phyloP scores from a whole-genome alignment of 1,140 invertebrate species.

The Grapholita molesta region DNA sequence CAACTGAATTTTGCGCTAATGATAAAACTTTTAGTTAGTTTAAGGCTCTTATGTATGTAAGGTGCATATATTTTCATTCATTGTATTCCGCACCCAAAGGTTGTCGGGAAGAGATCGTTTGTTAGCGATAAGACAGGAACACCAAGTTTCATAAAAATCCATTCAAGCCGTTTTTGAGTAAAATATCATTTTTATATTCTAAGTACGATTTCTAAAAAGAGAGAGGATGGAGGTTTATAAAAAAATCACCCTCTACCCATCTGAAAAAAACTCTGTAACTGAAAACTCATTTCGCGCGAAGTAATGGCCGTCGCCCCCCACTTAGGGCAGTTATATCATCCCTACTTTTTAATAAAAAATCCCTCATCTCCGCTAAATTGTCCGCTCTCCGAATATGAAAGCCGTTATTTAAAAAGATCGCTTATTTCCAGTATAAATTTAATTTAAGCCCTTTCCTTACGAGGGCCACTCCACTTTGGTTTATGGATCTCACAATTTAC shows the following conservation, averaged over 20 bases:
- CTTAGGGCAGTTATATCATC: slow-evolving; percentile 38
- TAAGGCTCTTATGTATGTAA: no score
- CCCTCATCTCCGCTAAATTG: slow-evolving; percentile 75
- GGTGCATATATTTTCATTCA: no score
- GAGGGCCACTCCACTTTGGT: slow-evolving; percentile 42
- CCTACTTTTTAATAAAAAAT: slow-evolving; percentile 69
- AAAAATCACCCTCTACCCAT: slow-evolving; percentile 36
- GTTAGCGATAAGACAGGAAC: no score
- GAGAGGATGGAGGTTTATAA: no score
- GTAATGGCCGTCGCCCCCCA: slow-evolving; percentile 49
- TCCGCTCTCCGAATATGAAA: slow-evolving; percentile 72
- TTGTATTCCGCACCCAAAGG: no score
- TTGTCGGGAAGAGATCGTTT: no score
- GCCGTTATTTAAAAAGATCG: slow-evolving; percentile 75
- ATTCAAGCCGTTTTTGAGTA: no score
- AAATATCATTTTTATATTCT: no score
- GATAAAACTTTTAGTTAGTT: no score
- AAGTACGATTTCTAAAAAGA: no score
- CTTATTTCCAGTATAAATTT: slow-evolving; percentile 75
- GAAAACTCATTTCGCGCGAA: slow-evolving; percentile 71
- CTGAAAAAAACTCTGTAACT: slow-evolving; percentile 59
- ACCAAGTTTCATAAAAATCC: no score
- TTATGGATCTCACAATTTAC: slow-evolving; percentile 15
- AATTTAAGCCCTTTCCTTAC: slow-evolving; percentile 56
- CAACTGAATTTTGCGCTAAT: no score